phyloP scores from a whole-genome alignment of 1,140 invertebrate species.

The Polypedilum pembai region DNA sequence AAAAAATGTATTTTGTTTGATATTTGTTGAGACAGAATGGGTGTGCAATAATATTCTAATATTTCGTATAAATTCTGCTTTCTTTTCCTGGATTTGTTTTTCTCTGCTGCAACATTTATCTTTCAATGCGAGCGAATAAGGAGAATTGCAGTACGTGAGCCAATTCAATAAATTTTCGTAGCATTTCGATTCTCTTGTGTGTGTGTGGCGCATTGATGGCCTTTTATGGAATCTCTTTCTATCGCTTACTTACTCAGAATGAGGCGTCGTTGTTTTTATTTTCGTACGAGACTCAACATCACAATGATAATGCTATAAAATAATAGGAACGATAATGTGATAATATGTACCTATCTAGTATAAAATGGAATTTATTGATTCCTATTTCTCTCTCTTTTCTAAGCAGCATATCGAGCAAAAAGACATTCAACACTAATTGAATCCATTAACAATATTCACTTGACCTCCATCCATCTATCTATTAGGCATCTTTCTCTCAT shows the following conservation, averaged over 20 bases:
- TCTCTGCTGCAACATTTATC: background rate
- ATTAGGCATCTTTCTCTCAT: background rate
- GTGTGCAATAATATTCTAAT: conserved; percentile 21
- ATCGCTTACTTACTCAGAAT: background rate
- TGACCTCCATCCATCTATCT: conserved; percentile 7
- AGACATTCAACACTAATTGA: conserved; percentile 12
- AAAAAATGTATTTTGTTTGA: conserved; percentile 24
- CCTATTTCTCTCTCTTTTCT: background rate
- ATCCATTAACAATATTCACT: conserved; percentile 18
- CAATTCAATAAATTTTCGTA: conserved; percentile 3
- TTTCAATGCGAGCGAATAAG: background rate
- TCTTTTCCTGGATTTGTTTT: conserved; percentile 22
- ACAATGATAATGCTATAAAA: background rate
- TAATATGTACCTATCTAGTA: background rate
- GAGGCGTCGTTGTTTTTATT: background rate
- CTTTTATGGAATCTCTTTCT: background rate
- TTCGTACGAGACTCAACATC: no score
- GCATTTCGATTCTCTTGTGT: background rate
- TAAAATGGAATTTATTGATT: conserved; percentile 19
- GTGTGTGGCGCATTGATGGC: conserved; percentile 7
- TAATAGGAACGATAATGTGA: conserved; percentile 18
- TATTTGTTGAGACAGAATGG: background rate
- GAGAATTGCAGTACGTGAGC: background rate
- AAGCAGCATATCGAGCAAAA: background rate
- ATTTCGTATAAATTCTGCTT: conserved; percentile 24